Evolutionary conservation across 2,888 invertebrate genomes (phyloP).

Genomic region (Xanthia togata): DNA sequence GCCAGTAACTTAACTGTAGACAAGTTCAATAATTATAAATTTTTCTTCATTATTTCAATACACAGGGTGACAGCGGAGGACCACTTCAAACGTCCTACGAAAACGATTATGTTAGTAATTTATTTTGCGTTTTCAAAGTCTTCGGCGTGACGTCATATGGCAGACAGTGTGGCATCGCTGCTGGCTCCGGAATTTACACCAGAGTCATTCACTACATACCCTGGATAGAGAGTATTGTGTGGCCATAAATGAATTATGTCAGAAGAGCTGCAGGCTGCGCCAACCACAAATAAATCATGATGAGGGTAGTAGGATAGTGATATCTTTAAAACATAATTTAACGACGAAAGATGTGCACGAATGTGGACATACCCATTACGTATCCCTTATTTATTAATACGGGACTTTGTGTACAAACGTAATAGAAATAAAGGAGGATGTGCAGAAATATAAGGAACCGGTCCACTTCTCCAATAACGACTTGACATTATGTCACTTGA

Average conservation of each 20-base stretch:
- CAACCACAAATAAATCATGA: not conserved
- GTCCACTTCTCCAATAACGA: too few relatives aligned
- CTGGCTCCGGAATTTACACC: slow-evolving; percentile 35
- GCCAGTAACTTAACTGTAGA: not conserved
- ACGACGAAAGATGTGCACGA: not conserved
- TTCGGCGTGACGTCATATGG: slow-evolving; percentile 41
- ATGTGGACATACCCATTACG: not conserved
- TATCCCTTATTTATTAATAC: not conserved
- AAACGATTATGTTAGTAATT: not conserved
- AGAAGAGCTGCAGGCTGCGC: not conserved
- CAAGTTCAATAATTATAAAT: not conserved
- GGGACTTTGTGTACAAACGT: too few relatives aligned
- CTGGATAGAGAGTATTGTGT: slow-evolving; percentile 46
- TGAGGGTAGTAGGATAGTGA: too few relatives aligned
- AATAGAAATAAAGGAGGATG: not conserved
- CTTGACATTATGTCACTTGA: too few relatives aligned
- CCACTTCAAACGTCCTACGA: slow-evolving; percentile 23
- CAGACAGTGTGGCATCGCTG: slow-evolving; percentile 28
- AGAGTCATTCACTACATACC: slow-evolving; percentile 35
- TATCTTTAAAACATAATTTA: not conserved
- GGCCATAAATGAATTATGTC: slow-evolving; percentile 21
- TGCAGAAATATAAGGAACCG: too few relatives aligned
- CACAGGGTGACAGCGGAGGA: slow-evolving; percentile 45
- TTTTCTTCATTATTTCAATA: not conserved
- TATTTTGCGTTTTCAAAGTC: slow-evolving; percentile 5